Evolutionary conservation across 1,140 invertebrate genomes (phyloP).

Genomic region (Drosophila truncata): DNA sequence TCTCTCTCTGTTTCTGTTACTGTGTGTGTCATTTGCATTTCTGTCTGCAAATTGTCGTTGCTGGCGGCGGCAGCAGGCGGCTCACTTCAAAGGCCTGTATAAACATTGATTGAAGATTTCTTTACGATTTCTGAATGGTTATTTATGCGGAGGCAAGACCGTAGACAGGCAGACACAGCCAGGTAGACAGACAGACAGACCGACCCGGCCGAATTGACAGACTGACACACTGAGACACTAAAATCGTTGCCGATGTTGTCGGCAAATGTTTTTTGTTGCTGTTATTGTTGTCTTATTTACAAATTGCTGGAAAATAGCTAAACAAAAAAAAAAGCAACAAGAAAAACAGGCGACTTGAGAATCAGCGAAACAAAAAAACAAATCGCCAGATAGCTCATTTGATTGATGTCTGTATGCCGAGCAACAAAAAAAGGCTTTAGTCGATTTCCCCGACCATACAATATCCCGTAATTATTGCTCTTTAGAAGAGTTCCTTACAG

Average conservation of each 20-base stretch:
- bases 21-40: conserved; percentile 80
- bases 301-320: conserved; percentile 81
- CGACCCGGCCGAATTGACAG: conserved; percentile 34
- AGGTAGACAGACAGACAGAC: conserved; percentile 1
- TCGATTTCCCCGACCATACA: conserved; percentile 15
- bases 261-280: conserved; percentile 52
- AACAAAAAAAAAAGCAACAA: conserved; percentile 13
- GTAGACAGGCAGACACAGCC: conserved; percentile 23
- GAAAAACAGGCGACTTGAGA: conserved; percentile 14
- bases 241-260: conserved; percentile 69
- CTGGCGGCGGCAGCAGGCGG: conserved; percentile 59
- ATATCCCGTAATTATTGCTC: conserved; percentile 14
- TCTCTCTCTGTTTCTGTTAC: conserved; percentile 10
- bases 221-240: conserved; percentile 79
- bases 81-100: conserved; percentile 77
- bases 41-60: conserved; percentile 78
- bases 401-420: conserved; percentile 68
- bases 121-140: conserved; percentile 84
- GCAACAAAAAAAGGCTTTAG: not conserved
- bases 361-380: conserved; percentile 58
- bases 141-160: conserved; percentile 78
- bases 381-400: conserved; percentile 68
- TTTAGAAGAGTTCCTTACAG: not conserved
- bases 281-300: conserved; percentile 71
- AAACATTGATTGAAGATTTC: conserved; percentile 84